These are phyloP conservation scores for Pachydiplax longipennis DNA, from an alignment of 2,888 invertebrate genomes.

Conservation along the genomic window DNA sequence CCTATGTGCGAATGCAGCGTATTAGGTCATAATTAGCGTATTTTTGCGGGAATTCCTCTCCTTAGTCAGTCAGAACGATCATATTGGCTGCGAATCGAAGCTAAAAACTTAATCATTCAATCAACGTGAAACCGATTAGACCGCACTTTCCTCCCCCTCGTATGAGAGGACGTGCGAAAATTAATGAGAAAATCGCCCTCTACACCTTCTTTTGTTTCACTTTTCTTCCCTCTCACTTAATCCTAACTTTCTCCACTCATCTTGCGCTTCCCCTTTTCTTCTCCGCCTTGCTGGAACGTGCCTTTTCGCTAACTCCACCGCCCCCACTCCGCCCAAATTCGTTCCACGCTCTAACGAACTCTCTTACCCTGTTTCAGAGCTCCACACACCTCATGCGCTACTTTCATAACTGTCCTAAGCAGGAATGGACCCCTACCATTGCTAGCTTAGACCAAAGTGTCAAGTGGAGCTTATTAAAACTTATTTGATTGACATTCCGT, in stretches of 20 bases:
- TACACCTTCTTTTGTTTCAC: slow-evolving; percentile 16
- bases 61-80: no score
- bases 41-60: no score
- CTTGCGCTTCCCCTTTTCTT: not conserved
- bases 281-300: not conserved
- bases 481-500: no score
- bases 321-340: not conserved
- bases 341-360: not conserved
- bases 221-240: slow-evolving; percentile 7
- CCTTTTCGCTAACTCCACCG: not conserved
- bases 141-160: not conserved
- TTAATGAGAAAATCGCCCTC: slow-evolving; percentile 29
- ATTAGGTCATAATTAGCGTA: no score
- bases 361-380: not conserved
- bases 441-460: not conserved
- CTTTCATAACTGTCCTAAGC: not conserved
- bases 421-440: not conserved
- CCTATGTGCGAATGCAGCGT: no score
- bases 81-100: not conserved
- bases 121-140: not conserved
- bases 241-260: not conserved
- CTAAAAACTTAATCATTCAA: not conserved
- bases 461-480: not conserved
- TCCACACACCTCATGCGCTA: not conserved
- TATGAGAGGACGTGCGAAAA: not conserved